Evolutionary conservation across 2,797 vertebrate genomes (phyloP), one percentile per base, ranked within the genome.

Genomic region (Allobates femoralis): DNA sequence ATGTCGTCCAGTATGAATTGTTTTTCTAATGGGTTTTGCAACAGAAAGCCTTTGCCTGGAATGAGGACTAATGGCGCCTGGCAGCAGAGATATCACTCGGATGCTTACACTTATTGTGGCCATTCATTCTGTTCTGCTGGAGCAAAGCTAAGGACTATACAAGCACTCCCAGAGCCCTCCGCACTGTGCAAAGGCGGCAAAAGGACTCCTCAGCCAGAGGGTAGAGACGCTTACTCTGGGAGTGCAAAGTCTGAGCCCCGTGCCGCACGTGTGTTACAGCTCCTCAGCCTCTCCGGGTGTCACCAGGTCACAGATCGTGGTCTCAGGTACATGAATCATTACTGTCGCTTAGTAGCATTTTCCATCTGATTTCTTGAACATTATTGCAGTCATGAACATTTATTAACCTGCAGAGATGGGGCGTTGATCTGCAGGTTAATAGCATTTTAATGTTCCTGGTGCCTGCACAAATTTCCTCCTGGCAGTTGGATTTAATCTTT

Each of bases 231-330:
- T 41, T 94, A 94, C 92, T 91, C 92, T 89, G 93, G 93, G 92
- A 93, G 89, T 90, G 93, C 93, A 86, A 94, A 94, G 89, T 94
- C 95, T 92, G 94, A 95, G 23, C 93, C 91, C 87, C 94, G 94
- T 92, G 92, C 91, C 75, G 95, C 93, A 73, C 96, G 98, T 89
- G 91, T 94, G 14, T 95, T 99, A 92, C 95, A 93, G 85, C 98
- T 99, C 91, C 97, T 99, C 94, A 99, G 98, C 90, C 94, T 99
- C 83, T 99, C 98, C 64, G 98, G 98, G 92, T 99, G 98, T 93
- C 98, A 96, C 88, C 97, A 97, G 94, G 93, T 99, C 93, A 99
- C 98, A 89, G 98, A 99, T 89, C 92, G 94, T 87, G 97, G 98
- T 87, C 94, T 99, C 92, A 98, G 98, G 98, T 99, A 94, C 93